Evolutionary conservation across 2,888 invertebrate species (phyloP).

Genomic region (Trichogramma dendrolimi): DNA sequence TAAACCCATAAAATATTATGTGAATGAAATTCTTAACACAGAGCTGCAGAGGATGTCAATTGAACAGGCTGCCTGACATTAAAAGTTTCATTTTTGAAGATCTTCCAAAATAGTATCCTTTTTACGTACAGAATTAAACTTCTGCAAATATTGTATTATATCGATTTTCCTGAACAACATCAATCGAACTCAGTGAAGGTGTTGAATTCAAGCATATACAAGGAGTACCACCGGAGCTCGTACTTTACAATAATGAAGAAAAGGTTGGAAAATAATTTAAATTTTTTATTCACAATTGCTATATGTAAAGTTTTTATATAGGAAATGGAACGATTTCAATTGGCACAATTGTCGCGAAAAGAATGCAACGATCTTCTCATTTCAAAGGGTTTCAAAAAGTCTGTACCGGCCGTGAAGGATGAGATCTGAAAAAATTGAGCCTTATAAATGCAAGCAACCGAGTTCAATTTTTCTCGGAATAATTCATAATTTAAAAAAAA

Average conservation of each 20-base stretch:
- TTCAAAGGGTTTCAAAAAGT: constrained; percentile 59
- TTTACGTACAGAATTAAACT: constrained; percentile 4
- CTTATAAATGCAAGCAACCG: neutral
- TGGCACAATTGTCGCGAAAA: constrained; percentile 58
- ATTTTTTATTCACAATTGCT: neutral
- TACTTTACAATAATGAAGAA: constrained; percentile 58
- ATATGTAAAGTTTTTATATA: constrained; percentile 29
- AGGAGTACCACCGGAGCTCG: constrained; percentile 64
- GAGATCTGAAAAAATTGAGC: constrained; percentile 50
- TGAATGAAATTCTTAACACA: constrained; percentile 38
- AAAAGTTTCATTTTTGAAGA: constrained; percentile 66
- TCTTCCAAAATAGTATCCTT: constrained; percentile 61
- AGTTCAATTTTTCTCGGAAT: too few species aligned
- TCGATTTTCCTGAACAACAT: constrained; percentile 23
- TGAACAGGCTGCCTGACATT: constrained; percentile 65
- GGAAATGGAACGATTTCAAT: constrained; percentile 62
- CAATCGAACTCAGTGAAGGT: constrained; percentile 34
- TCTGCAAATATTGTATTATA: neutral
- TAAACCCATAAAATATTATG: too few species aligned
- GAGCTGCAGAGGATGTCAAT: constrained; percentile 68
- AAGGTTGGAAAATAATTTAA: constrained; percentile 41
- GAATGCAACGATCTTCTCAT: constrained; percentile 66
- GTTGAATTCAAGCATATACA: constrained; percentile 65
- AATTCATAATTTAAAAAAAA: too few species aligned
- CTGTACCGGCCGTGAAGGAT: constrained; percentile 47